phyloP scores from a whole-genome alignment of 2,797 vertebrate species.

The Zenarchopterus dispar region DNA sequence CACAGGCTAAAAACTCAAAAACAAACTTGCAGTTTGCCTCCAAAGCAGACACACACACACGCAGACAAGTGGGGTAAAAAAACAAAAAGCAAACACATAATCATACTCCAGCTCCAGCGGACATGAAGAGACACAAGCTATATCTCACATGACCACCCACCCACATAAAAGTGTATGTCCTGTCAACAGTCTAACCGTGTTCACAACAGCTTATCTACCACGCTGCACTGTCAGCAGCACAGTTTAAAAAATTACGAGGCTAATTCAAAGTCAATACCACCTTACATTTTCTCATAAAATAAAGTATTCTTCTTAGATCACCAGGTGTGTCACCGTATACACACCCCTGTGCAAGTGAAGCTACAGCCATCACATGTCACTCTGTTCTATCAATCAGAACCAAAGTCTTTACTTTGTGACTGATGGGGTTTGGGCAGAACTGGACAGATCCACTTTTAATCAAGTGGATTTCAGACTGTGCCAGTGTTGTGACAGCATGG shows the following conservation, averaged over 20 bases:
- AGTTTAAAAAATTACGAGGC: slow-evolving; percentile 16
- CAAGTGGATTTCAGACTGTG: slow-evolving; percentile 57
- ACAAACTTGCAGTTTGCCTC: slow-evolving; percentile 56
- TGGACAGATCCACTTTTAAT: slow-evolving; percentile 76
- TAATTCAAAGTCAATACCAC: slow-evolving; percentile 25
- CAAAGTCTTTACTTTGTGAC: slow-evolving; percentile 42
- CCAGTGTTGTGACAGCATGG: slow-evolving; percentile 41
- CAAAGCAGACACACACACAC: slow-evolving; percentile 19
- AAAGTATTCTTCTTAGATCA: slow-evolving; percentile 2
- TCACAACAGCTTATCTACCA: no score
- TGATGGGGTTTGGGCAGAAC: slow-evolving; percentile 53
- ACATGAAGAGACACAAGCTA: slow-evolving; percentile 15
- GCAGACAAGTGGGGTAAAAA: background rate
- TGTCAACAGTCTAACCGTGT: slow-evolving; percentile 7
- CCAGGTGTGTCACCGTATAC: background rate
- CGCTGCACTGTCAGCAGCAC: background rate
- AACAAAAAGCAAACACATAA: background rate
- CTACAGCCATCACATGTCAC: slow-evolving; percentile 55
- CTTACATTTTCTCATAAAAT: no score
- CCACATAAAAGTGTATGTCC: slow-evolving; percentile 13
- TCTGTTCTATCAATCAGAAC: slow-evolving; percentile 48
- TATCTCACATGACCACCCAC: slow-evolving; percentile 4
- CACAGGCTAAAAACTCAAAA: slow-evolving; percentile 60
- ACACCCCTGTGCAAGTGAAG: slow-evolving; percentile 43
- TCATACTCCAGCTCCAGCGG: slow-evolving; percentile 1